phyloP scores from a whole-genome alignment of 2,888 invertebrate species.

The Oasisia sp. region DNA sequence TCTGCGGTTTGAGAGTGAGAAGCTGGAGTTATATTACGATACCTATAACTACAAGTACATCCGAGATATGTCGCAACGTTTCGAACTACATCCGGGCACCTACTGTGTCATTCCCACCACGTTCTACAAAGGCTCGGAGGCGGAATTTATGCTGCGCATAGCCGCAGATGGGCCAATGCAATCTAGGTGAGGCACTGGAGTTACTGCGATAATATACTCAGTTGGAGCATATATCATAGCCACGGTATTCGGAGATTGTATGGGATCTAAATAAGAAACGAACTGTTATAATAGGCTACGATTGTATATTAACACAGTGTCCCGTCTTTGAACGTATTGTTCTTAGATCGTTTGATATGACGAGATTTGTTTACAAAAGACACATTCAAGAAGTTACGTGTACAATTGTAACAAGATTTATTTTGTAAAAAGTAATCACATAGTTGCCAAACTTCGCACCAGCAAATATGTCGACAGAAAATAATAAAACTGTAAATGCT shows the following conservation, averaged over 20 bases:
- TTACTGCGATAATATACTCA: background rate
- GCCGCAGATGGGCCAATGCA: conserved; percentile 81
- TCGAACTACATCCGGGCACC: conserved; percentile 89
- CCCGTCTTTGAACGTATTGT: background rate
- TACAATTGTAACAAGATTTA: background rate
- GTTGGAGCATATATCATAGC: too few relatives aligned
- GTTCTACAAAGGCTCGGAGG: conserved; percentile 91
- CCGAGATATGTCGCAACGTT: conserved; percentile 88
- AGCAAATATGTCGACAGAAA: background rate
- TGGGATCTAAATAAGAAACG: background rate
- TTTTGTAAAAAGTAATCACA: background rate
- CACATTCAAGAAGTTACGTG: too few relatives aligned
- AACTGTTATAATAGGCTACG: background rate
- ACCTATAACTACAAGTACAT: conserved; percentile 69
- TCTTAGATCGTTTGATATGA: background rate
- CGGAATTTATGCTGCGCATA: conserved; percentile 91
- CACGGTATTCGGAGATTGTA: too few relatives aligned
- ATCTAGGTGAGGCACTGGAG: conserved; percentile 47
- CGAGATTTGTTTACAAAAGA: too few relatives aligned
- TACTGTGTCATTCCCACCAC: conserved; percentile 97
- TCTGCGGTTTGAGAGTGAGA: background rate
- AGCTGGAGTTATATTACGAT: conserved; percentile 22
- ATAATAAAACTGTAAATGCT: background rate
- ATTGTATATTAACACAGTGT: background rate
- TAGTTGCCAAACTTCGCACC: background rate